Evolutionary conservation across 2,888 invertebrate species (phyloP).

Genomic region (Phrixothrix hirtus): DNA sequence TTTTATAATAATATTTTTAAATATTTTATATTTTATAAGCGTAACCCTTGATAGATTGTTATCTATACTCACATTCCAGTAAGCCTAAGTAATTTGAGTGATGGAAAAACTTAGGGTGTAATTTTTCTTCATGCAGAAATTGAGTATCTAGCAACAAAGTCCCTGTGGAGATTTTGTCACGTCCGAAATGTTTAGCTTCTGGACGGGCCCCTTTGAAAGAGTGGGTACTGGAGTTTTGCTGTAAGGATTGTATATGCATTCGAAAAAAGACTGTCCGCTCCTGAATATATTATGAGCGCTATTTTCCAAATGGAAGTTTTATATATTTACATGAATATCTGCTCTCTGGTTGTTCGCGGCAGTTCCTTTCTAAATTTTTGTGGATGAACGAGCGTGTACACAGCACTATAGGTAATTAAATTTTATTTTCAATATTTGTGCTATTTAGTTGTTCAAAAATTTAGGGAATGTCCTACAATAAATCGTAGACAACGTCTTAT

Average conservation of each 20-base stretch:
- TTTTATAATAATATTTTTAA: no score
- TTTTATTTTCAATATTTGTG: no score
- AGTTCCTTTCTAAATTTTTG: conserved; percentile 22
- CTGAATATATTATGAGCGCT: conserved; percentile 54
- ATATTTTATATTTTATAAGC: no score
- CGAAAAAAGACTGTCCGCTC: conserved; percentile 51
- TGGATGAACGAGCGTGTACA: conserved; percentile 20
- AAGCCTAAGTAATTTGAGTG: no score
- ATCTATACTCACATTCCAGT: no score
- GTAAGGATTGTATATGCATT: conserved; percentile 40
- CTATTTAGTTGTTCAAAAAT: no score
- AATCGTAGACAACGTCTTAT: no score
- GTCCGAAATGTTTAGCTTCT: conserved; percentile 51
- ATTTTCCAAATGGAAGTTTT: conserved; percentile 57
- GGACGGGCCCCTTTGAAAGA: conserved; percentile 45
- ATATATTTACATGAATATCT: conserved; percentile 53
- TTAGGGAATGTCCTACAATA: no score
- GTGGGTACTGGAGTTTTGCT: conserved; percentile 30
- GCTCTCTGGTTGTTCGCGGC: conserved; percentile 27
- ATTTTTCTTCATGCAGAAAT: conserved; percentile 24
- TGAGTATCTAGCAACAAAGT: conserved; percentile 37
- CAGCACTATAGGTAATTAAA: no score
- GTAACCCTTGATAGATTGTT: no score
- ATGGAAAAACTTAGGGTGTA: conserved; percentile 13
- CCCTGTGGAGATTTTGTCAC: conserved; percentile 59